Percentiles rank a stretch among this genome's conserved stretches.
Evolutionary conservation across 2,888 invertebrate species (phyloP).

Genomic region (Cheiracanthium punctorium): DNA sequence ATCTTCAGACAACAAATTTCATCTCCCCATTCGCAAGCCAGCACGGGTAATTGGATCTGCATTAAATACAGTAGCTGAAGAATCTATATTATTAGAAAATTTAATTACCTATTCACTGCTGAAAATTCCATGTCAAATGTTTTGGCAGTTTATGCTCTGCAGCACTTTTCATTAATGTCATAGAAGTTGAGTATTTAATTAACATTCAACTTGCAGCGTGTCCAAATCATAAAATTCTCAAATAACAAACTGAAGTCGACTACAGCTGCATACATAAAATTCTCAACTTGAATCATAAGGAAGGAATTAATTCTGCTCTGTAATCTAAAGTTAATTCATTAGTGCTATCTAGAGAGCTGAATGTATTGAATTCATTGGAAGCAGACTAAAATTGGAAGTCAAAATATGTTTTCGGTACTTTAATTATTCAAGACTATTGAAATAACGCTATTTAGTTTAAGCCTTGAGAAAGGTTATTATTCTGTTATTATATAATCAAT

Average conservation of each 20-base stretch:
- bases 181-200: not conserved
- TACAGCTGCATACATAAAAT: not conserved
- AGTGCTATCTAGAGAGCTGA: too few species aligned
- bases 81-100: not conserved
- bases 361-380: too few species aligned
- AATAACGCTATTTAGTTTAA: too few species aligned
- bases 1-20: too few species aligned
- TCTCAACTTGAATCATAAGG: not conserved
- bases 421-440: too few species aligned
- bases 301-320: not conserved
- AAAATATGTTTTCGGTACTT: too few species aligned
- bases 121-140: not conserved
- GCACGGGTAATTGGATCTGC: not conserved
- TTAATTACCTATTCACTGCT: not conserved
- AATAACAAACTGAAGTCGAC: not conserved
- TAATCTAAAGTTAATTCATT: not conserved
- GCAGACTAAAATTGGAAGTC: too few species aligned
- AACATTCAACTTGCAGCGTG: not conserved
- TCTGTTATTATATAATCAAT: too few species aligned
- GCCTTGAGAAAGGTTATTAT: too few species aligned
- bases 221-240: not conserved
- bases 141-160: not conserved
- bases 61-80: not conserved
- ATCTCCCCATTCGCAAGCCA: too few species aligned
- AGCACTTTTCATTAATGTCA: slow-evolving; percentile 1